phyloP scores from a whole-genome alignment of 2,888 invertebrate species.

The Microlaimidae sp. region DNA sequence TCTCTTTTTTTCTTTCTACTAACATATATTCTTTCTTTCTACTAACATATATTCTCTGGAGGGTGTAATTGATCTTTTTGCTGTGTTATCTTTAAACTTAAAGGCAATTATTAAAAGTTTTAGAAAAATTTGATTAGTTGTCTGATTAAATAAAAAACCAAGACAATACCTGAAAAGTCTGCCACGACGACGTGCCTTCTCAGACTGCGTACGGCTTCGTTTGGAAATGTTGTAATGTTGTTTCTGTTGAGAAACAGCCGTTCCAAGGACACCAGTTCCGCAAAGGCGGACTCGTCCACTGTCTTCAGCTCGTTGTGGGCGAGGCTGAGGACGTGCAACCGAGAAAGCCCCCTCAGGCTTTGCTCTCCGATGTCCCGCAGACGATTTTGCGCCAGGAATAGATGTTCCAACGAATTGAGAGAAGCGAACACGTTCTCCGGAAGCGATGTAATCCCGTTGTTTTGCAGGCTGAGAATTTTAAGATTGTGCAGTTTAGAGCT shows the following conservation, averaged over 20 bases:
- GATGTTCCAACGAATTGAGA: conserved; percentile 32
- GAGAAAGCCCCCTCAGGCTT: not conserved
- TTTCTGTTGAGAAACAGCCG: conserved; percentile 27
- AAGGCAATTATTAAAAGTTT: too few species aligned
- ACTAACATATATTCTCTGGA: too few species aligned
- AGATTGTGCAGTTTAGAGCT: conserved; percentile 19
- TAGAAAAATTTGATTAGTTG: too few species aligned
- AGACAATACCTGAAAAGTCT: too few species aligned
- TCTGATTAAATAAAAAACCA: too few species aligned
- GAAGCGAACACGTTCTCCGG: conserved; percentile 35
- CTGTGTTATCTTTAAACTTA: too few species aligned
- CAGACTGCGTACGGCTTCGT: too few species aligned
- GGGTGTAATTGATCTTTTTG: too few species aligned
- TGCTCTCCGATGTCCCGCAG: conserved; percentile 17
- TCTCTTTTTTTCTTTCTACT: too few species aligned
- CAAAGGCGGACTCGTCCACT: conserved; percentile 10
- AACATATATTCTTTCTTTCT: too few species aligned
- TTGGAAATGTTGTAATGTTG: too few species aligned
- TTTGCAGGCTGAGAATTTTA: conserved; percentile 35
- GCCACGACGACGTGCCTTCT: too few species aligned
- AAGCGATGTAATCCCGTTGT: conserved; percentile 33
- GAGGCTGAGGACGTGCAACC: conserved; percentile 20
- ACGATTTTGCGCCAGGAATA: conserved; percentile 39
- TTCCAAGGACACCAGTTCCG: conserved; percentile 12
- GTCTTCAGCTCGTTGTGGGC: conserved; percentile 14